These are phyloP conservation scores for Delia radicum DNA, from an alignment of 1,140 invertebrate species.

Conservation along the genomic window DNA sequence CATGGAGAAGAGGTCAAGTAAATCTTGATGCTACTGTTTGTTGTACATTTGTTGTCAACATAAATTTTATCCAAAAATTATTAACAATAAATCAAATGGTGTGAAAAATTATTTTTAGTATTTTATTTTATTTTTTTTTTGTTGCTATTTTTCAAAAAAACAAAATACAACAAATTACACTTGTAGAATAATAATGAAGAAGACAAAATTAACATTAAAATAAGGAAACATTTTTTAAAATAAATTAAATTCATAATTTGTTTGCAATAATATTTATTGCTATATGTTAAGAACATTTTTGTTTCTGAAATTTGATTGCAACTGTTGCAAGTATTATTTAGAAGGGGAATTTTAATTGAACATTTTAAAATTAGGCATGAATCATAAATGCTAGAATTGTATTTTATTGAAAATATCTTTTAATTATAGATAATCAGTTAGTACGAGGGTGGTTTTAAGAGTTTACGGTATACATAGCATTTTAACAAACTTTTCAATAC, in stretches of 20 bases:
- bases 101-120: slow-evolving; percentile 14
- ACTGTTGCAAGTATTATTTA: no score
- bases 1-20: slow-evolving; percentile 15
- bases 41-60: background rate
- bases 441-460: no score
- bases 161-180: background rate
- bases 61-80: background rate
- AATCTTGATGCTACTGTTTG: background rate
- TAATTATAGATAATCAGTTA: no score
- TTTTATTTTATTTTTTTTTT: background rate
- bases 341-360: no score
- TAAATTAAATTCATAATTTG: background rate
- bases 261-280: no score
- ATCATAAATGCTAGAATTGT: no score
- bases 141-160: background rate
- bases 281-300: no score
- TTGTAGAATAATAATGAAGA: background rate
- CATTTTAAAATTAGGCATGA: no score
- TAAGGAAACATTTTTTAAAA: background rate
- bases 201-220: background rate
- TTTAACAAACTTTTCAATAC: no score
- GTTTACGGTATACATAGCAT: no score
- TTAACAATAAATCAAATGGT: slow-evolving; percentile 14
- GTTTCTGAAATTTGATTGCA: no score
- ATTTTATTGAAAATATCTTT: no score